A percentile compares a stretch with the other conserved stretches of the same genome.
phyloP scores from a whole-genome alignment of 2,113 vertebrate genomes.

The Nettapus auritus region DNA sequence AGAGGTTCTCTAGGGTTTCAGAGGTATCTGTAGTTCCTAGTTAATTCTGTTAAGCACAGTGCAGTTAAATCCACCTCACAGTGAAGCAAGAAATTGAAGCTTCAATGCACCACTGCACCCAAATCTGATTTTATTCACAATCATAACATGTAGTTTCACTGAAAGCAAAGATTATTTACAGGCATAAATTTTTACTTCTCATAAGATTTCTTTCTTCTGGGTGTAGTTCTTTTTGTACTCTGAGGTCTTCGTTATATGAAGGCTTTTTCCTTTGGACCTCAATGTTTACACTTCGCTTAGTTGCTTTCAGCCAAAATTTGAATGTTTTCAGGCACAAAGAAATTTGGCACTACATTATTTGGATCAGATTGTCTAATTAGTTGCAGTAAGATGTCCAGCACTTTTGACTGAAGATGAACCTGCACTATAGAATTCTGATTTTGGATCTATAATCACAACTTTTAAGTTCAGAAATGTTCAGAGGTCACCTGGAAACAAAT shows the following conservation, averaged over 20 bases:
- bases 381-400: not conserved
- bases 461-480: not conserved
- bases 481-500: not conserved
- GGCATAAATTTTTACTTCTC: not conserved
- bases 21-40: not conserved
- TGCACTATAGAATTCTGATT: not conserved
- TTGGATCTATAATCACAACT: not conserved
- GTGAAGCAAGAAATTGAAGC: not conserved
- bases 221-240: not conserved
- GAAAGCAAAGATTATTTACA: not conserved
- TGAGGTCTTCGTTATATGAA: not conserved
- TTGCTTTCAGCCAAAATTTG: not conserved
- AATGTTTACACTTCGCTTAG: not conserved
- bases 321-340: not conserved
- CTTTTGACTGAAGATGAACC: not conserved
- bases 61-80: not conserved
- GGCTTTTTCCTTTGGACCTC: not conserved
- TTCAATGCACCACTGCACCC: not conserved
- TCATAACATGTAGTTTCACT: not conserved
- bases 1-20: not conserved
- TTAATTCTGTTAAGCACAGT: rapidly evolving
- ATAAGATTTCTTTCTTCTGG: not conserved
- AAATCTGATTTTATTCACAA: not conserved
- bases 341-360: not conserved
- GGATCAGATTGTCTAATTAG: not conserved